Conservation (phyloP, 1,140 invertebrate species). For the Wasmannia auropunctata region DNA sequence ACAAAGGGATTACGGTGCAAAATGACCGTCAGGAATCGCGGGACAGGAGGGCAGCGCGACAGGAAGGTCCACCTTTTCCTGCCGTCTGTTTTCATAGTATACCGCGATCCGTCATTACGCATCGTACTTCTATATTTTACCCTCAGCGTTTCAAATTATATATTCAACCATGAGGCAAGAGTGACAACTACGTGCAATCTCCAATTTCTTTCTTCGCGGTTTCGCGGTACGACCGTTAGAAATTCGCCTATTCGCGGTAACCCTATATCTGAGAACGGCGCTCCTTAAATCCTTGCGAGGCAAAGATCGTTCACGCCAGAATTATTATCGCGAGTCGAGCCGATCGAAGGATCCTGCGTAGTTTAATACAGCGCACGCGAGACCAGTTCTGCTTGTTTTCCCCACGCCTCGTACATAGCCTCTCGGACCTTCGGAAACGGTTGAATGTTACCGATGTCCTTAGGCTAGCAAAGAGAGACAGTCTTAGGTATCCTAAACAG, state of each 20-base stretch:
- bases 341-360: slow-evolving; percentile 31
- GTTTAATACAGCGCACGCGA: slow-evolving; percentile 14
- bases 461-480: slow-evolving; percentile 26
- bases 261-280: neutral
- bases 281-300: neutral
- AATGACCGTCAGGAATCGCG: slow-evolving; percentile 50
- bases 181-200: neutral
- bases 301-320: neutral
- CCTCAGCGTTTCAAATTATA: slow-evolving; percentile 1
- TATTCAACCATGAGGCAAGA: neutral
- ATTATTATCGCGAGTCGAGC: slow-evolving; percentile 32
- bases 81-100: slow-evolving; percentile 23
- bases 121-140: neutral
- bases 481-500: slow-evolving; percentile 15
- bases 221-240: neutral
- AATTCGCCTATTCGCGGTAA: slow-evolving; percentile 11
- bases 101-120: neutral
- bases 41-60: too few relatives aligned
- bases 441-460: slow-evolving; percentile 50
- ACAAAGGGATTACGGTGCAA: slow-evolving; percentile 46
- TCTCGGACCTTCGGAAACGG: slow-evolving; percentile 40
- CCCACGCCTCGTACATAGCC: neutral
- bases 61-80: slow-evolving; percentile 64
- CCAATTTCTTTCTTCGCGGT: neutral
- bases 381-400: slow-evolving; percentile 58